Evolutionary conservation across 1,140 invertebrate species (phyloP).

Genomic region (Bombus balteatus): DNA sequence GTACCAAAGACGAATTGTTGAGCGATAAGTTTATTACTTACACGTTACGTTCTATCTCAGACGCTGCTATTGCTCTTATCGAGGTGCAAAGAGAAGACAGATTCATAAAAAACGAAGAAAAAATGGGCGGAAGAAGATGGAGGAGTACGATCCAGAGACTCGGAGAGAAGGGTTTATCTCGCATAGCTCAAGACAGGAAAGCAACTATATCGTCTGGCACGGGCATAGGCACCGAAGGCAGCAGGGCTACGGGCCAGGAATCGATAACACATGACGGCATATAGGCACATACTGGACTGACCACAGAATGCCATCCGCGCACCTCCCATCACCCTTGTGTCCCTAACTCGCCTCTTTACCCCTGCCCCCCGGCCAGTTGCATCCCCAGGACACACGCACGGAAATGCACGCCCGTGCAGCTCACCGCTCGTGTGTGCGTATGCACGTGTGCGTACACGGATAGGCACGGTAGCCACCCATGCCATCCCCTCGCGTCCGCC

Average conservation of each 20-base stretch:
- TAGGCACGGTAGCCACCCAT: slow-evolving; percentile 30
- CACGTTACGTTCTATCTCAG: no score
- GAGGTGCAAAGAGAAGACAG: not conserved
- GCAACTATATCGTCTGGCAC: slow-evolving; percentile 53
- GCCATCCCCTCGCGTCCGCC: not conserved
- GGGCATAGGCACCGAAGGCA: slow-evolving; percentile 47
- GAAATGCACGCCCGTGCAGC: slow-evolving; percentile 54
- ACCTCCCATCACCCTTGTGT: slow-evolving; percentile 58
- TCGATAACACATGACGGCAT: slow-evolving; percentile 80
- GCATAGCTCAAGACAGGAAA: slow-evolving; percentile 53
- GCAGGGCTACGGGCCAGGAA: slow-evolving; percentile 69
- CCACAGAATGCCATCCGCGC: slow-evolving; percentile 80
- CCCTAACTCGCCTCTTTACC: slow-evolving; percentile 8
- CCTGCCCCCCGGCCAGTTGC: slow-evolving; percentile 16
- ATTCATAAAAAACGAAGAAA: not conserved
- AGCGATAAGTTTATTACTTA: no score
- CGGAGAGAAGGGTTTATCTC: slow-evolving; percentile 51
- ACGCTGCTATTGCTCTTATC: not conserved
- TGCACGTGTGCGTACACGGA: not conserved
- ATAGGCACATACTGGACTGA: slow-evolving; percentile 80
- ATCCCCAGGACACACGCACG: slow-evolving; percentile 58
- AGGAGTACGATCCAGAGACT: not conserved
- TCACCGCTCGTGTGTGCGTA: not conserved
- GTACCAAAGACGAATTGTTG: no score
- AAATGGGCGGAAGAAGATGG: not conserved